Evolutionary conservation across 37 sponge, comb jelly and placozoan species (phyloP), one percentile per base, ranked within the genome.

Genomic region (Cliona cf. orientalis): DNA sequence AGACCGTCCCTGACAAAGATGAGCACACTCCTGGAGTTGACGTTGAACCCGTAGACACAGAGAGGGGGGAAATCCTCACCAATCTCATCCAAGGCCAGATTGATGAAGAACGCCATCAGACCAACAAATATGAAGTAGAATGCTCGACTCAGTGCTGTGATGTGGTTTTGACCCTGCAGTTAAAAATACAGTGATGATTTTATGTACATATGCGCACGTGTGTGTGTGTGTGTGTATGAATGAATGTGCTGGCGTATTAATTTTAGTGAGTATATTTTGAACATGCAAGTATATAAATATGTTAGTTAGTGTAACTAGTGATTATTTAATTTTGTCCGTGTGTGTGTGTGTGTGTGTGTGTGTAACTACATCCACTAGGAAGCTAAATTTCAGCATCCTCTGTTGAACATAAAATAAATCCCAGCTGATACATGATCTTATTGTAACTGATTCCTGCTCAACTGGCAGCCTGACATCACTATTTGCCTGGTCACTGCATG

Each of bases 61-160:
- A 83, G 69, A 2, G 84, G 84, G 34, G 79, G 45, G 42, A 84
- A 80, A n/a, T 26, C 9, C 36, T 38, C 67, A n/a, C n/a, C n/a
- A 3, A 66, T 55, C 44, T 74, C 34, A 9, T 21, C 36, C 22
- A 84, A 39, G 58, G 78, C 79, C 0, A 42, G 75, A 65, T 86
- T 53, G 42, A 91, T 76, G 22, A 72, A 57, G 34, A 91, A 63
- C 0, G 80, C 92, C 39, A 86, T 2, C 3, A 72, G 7, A 0
- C 91, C 91, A 22, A 84, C 66, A 38, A 95, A 36, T 2, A 95
- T 37, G 45, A 87, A 91, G 86, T 90, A 95, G 42, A 90, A 34
- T 3, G 91, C 91, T 49, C 95, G 58, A 32, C 89, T 81, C 32
- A 84, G 26, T 5, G 95, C 91, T 23, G 80, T 82, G 45, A 74